Percentiles rank a stretch among this genome's conserved stretches.
Evolutionary conservation across 1,140 invertebrate genomes (phyloP).

Genomic region (Lethrus apterus): DNA sequence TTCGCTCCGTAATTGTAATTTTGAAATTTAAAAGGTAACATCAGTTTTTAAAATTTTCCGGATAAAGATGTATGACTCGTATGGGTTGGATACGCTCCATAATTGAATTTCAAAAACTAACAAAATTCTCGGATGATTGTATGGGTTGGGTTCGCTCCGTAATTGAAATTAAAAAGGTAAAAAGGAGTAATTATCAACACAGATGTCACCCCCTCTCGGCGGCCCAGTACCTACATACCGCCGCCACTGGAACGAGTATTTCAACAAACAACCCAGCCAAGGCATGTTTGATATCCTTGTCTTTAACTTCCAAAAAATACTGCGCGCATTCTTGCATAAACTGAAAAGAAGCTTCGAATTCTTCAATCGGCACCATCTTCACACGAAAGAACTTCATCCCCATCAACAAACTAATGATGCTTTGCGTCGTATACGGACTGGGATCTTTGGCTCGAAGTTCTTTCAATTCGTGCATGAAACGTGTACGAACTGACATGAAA

Average conservation of each 20-base stretch:
- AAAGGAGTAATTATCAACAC: too few relatives aligned
- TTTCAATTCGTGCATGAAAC: constrained; percentile 90
- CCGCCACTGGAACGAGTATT: constrained; percentile 95
- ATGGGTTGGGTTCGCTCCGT: not conserved
- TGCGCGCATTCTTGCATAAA: constrained; percentile 98
- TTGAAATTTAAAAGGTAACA: too few relatives aligned
- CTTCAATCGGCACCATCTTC: constrained; percentile 97
- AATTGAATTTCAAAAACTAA: too few relatives aligned
- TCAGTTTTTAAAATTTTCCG: too few relatives aligned
- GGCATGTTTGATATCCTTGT: constrained; percentile 98
- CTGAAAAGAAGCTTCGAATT: constrained; percentile 97
- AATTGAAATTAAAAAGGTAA: constrained; percentile 6
- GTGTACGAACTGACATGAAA: constrained; percentile 86
- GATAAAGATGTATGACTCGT: too few relatives aligned
- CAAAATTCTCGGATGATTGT: too few relatives aligned
- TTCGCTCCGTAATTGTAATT: too few relatives aligned
- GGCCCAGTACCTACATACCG: constrained; percentile 74
- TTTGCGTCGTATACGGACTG: constrained; percentile 82
- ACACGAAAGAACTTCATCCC: constrained; percentile 98
- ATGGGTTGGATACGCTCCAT: too few relatives aligned
- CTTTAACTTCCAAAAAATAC: constrained; percentile 97
- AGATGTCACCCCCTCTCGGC: too few relatives aligned
- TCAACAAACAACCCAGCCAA: constrained; percentile 97
- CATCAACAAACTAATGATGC: constrained; percentile 96
- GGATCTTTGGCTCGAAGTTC: constrained; percentile 82